Conservation (phyloP, 2,888 invertebrate genomes). For the Drosophila atripex region DNA sequence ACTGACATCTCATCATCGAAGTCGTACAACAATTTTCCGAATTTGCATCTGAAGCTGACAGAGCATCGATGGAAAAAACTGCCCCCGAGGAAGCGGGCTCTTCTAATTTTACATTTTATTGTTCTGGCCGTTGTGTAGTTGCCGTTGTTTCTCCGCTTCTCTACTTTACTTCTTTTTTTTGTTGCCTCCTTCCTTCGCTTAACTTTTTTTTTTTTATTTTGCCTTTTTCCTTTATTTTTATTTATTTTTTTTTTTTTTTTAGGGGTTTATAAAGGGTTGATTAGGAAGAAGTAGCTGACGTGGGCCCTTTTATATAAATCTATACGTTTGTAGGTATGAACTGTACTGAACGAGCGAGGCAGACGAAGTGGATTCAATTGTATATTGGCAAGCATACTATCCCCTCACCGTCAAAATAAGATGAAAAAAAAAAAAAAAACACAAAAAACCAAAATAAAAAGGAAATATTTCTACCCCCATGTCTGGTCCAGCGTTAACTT, state of each 20-base stretch:
- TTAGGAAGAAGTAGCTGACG: conserved; percentile 66
- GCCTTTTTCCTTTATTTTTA: conserved; percentile 6
- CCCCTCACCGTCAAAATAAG: conserved; percentile 3
- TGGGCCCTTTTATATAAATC: conserved; percentile 29
- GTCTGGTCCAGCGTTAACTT: conserved; percentile 44
- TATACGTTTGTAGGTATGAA: conserved; percentile 7
- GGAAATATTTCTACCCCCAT: conserved; percentile 3
- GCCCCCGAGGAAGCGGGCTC: conserved; percentile 12
- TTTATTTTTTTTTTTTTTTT: conserved; percentile 44
- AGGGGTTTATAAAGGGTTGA: conserved; percentile 79
- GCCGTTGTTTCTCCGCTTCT: neutral
- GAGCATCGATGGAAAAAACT: conserved; percentile 33
- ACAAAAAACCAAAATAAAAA: neutral
- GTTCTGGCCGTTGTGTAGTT: conserved; percentile 48
- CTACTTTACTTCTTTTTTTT: conserved; percentile 39
- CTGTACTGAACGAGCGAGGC: neutral
- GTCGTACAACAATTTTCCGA: conserved; percentile 5
- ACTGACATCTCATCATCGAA: neutral
- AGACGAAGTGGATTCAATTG: conserved; percentile 42
- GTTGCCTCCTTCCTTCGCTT: conserved; percentile 23
- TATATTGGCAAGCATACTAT: conserved; percentile 54
- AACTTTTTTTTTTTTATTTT: conserved; percentile 49
- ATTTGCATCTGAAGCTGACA: neutral
- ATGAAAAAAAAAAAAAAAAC: neutral
- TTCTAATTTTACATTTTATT: conserved; percentile 79